Base-by-base conservation (phyloP, 2,888 invertebrate genomes). In the Arctia plantaginis region DNA sequence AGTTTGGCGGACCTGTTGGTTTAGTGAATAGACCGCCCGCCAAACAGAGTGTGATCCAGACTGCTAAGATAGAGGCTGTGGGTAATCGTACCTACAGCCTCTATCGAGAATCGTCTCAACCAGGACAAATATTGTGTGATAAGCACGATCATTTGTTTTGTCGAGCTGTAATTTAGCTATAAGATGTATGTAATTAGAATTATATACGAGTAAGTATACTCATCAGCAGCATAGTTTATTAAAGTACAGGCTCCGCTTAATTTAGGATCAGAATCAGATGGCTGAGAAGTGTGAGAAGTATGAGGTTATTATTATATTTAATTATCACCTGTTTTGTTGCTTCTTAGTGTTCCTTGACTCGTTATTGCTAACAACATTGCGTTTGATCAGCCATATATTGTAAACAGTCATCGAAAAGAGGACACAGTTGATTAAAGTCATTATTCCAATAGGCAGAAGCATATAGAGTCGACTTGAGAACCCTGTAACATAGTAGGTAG, bases 331-430 rank as follows among this genome's bases (percentile, higher is more conserved):
- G 44, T 72, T 72, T 41, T 69, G 18, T 12, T 47, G 30, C 12
- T 41, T 47, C 15, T 51, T 72, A 51, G 51, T 74, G 8, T n/a
- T 67, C 41, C 69, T 59, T 12, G 69, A 69, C 1, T 74, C 74
- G 7, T 18, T 41, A 13, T 27, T 55, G 0, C 15, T 30, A 3
- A 0, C 12, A 33, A 77, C 23, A 6, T 1, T 68, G 3, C 66
- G 44, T 35, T 71, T 75, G 10, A 77, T 55, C 10, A 35, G 10
- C 75, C 77, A 75, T 27, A 77, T 71, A 3, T 73, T 68, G 66
- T 62, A 73, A 33, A 33, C 39, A 3, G 73, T 75, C 64, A 73
- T 35, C 8, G 30, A 8, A 30, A 77, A 77, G 0, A 77, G 23
- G 8, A 73, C n/a, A 7, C 59, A 59, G 44, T 77, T 77, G 1